Evolutionary conservation across 2,797 vertebrate species (phyloP).

Genomic region (Etheostoma perlongum): DNA sequence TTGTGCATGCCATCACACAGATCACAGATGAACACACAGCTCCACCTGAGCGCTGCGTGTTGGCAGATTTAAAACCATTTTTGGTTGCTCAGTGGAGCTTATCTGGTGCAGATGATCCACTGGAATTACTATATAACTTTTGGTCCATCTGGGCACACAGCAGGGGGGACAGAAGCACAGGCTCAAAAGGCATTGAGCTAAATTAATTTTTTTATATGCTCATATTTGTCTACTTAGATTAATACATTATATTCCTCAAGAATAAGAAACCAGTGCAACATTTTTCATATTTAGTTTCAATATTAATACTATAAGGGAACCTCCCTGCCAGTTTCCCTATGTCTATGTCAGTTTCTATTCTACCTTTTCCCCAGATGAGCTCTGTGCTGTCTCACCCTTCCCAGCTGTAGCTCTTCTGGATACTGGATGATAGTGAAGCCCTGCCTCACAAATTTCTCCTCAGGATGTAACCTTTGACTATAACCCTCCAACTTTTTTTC

Average conservation of each 20-base stretch:
- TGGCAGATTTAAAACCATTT: slow-evolving; percentile 43
- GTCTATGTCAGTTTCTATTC: not conserved
- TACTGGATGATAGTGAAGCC: slow-evolving; percentile 9
- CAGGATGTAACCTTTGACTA: slow-evolving; percentile 35
- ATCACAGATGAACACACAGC: slow-evolving; percentile 24
- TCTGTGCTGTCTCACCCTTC: slow-evolving; percentile 19
- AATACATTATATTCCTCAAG: not conserved
- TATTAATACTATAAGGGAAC: not conserved
- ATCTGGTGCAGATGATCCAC: slow-evolving; percentile 43
- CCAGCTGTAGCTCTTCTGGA: slow-evolving; percentile 19
- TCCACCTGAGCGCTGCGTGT: slow-evolving; percentile 34
- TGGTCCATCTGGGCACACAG: slow-evolving; percentile 27
- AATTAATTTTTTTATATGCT: not conserved
- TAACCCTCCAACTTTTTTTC: slow-evolving; percentile 10
- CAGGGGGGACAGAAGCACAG: slow-evolving; percentile 24
- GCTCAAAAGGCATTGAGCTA: not conserved
- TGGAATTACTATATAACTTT: slow-evolving; percentile 43
- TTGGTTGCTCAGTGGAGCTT: slow-evolving; percentile 42
- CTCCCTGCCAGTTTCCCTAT: not conserved
- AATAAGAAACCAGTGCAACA: not conserved
- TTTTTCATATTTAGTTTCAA: not conserved
- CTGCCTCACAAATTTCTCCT: slow-evolving; percentile 23
- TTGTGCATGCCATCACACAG: slow-evolving; percentile 33
- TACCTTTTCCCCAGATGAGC: not conserved
- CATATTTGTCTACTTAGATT: not conserved